Evolutionary conservation across 2,888 invertebrate genomes (phyloP).

Genomic region (Lasioglossum calceatum): DNA sequence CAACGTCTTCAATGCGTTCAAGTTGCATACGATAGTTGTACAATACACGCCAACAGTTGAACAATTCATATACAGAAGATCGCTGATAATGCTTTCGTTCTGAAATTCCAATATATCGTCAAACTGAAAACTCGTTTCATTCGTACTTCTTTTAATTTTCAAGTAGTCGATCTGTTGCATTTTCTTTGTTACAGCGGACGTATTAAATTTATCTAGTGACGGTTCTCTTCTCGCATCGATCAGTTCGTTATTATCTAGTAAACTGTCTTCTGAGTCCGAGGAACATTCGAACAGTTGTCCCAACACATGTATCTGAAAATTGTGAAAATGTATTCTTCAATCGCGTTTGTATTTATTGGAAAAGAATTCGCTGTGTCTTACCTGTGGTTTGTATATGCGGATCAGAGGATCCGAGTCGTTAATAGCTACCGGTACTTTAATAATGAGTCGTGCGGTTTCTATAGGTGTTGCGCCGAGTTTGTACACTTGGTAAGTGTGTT

Average conservation of each 20-base stretch:
- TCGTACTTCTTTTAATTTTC: constrained; percentile 15
- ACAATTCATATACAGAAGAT: constrained; percentile 72
- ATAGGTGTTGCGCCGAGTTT: constrained; percentile 74
- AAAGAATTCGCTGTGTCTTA: constrained; percentile 35
- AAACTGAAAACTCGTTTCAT: background rate
- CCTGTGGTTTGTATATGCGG: constrained; percentile 64
- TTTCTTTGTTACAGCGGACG: background rate
- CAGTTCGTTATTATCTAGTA: constrained; percentile 5
- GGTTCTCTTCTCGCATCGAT: background rate
- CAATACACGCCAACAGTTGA: constrained; percentile 65
- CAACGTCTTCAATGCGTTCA: constrained; percentile 63
- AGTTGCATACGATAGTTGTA: constrained; percentile 67
- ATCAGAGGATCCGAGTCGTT: constrained; percentile 53
- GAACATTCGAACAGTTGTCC: constrained; percentile 68
- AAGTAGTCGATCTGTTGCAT: background rate
- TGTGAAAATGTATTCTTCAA: constrained; percentile 32
- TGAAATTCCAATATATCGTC: background rate
- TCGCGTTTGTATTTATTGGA: background rate
- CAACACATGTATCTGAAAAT: constrained; percentile 59
- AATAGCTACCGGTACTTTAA: constrained; percentile 69
- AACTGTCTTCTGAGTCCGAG: constrained; percentile 31
- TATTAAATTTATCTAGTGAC: constrained; percentile 17
- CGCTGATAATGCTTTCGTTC: background rate
- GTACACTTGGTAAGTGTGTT: constrained; percentile 75
- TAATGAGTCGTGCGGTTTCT: constrained; percentile 56